Base-by-base conservation (phyloP, 1,140 invertebrate genomes). In the Varroa destructor region DNA sequence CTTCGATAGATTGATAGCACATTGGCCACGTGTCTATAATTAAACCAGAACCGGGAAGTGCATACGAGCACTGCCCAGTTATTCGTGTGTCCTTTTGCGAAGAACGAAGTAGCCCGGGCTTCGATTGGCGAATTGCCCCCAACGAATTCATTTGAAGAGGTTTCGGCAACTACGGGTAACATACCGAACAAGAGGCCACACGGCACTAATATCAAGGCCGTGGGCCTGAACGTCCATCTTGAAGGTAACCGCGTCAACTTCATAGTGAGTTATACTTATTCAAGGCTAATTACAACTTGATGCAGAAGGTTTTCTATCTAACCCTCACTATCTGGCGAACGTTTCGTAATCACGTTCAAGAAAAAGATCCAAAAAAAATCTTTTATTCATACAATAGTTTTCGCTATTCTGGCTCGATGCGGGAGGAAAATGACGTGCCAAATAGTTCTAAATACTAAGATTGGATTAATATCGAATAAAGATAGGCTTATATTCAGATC, bases 31-130 rank as follows among this genome's bases (percentile, higher is more conserved):
- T 99, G 97, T 54, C 97, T 85, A 80, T 99, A 99, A 80, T 99
- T 99, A 76, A 98, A 99, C 96, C 96, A 99, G 82, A 98, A 99
- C 72, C 95, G 82, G 1, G 94, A 98, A 0, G 95, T 97, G 78
- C 97, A 93, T 0, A 99, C 95, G 72, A 99, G 81, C 12, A 99
- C 94, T 2, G 96, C 96, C 96, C 96, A 99, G 80, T 99, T 99
- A 79, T 99, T 99, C 1, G 94, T 94, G 78, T 98, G 95, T 14
- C 82, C 75, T 37, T 74, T 76, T 1, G 46, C 67, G 57, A 70
- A 74, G 64, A 73, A 74, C 3, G 46, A 51, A 8, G 46, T 8
- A 8, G 46, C 46, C 8, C 46, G 46, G 3, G 61, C 40, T 67
- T 40, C 61, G 14, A 1, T 67, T 37, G 40, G 37, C 3, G 40